Evolutionary conservation across 2,888 invertebrate species (phyloP), one percentile per base, ranked within the genome.

Genomic region (Baronia brevicornis): DNA sequence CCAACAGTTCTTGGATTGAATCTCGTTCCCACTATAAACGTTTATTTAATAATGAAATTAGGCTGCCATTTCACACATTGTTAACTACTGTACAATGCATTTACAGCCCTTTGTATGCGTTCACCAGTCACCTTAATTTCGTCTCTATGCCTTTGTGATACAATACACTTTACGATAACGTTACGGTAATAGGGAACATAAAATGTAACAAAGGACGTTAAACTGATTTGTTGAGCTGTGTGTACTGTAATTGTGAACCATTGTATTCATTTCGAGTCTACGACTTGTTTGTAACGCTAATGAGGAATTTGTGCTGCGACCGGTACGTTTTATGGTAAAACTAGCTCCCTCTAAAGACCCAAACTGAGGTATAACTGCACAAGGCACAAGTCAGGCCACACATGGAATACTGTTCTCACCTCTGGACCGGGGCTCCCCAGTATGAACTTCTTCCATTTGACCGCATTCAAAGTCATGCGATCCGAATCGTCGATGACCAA

Each of bases 31-130:
- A 43, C 41, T 37, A 42, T 48, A 56, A 56, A 51, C 60, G 62
- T 62, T 62, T 58, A 51, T 46, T 53, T 51, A 51, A 54, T 64
- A 68, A 67, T 64, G 55, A 65, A 67, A 66, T 68, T 64, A 68
- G 56, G 48, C 45, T 58, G 61, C 59, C 48, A 66, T 67, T 68
- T 61, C 54, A 58, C 63, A 64, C 56, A 50, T 54, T 46, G 54
- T 54, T 55, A 54, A 56, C 32, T 44, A 46, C 51, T 17, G 17
- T 36, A 51, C 48, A 36, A 34, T 39, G 33, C 38, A 47, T 48
- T 52, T 54, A 47, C 46, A 41, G 40, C 40, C 48, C 54, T 54
- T 54, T 52, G 54, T 54, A 34, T 26, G 14, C 7, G 18, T 8
- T 13, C 7, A 8, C 2, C 13, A 3, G 12, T 2, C 25, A 34